phyloP scores from a whole-genome alignment of 2,797 vertebrate genomes.

The Neomorphus geoffroyi region DNA sequence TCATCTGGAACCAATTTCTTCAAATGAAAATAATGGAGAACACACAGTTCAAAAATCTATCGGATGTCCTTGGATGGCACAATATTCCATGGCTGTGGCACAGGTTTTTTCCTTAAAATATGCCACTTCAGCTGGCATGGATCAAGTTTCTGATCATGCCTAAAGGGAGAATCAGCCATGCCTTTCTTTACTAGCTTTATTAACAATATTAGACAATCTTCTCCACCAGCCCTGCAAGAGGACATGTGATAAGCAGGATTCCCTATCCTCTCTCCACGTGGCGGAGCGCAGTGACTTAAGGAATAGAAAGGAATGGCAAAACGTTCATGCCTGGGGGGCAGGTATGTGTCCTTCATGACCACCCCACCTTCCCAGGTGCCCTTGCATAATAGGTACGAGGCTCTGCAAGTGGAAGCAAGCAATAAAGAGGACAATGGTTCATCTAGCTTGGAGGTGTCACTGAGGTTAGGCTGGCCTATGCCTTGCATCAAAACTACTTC shows the following conservation, averaged over 20 bases:
- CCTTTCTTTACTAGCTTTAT: neutral
- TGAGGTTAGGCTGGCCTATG: neutral
- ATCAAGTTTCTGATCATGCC: neutral
- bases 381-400: neutral
- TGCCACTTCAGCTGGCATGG: neutral
- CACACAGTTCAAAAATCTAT: neutral
- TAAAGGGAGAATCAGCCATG: neutral
- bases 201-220: neutral
- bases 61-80: neutral
- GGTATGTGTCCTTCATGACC: neutral
- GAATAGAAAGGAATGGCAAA: neutral
- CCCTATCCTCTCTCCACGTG: neutral
- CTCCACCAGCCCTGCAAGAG: neutral
- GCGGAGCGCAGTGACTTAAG: neutral
- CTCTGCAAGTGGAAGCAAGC: neutral
- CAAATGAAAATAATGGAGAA: neutral
- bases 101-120: neutral
- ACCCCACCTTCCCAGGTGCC: neutral
- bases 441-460: neutral
- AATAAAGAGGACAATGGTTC: neutral
- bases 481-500: neutral
- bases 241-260: neutral
- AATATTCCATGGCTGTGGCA: neutral
- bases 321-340: neutral
- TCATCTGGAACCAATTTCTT: slow-evolving; percentile 7